Conservation (phyloP, 2,113 vertebrate species). For the Pica pica region DNA sequence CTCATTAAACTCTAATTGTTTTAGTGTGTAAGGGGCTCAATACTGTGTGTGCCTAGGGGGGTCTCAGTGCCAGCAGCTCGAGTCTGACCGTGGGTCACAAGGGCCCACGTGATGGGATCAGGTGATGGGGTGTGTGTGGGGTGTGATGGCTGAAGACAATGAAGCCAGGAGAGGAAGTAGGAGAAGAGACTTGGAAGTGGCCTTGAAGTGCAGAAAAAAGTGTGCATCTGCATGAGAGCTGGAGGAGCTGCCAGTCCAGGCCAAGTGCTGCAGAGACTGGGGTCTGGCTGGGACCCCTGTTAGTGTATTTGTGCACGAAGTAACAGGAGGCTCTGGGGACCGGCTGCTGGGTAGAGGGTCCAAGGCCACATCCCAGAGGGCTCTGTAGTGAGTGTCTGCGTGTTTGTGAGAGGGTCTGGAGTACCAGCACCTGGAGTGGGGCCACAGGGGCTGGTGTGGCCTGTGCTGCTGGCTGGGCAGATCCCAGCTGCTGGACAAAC, state of each 20-base stretch:
- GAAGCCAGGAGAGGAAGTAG: background rate
- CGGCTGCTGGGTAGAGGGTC: background rate
- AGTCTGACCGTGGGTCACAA: background rate
- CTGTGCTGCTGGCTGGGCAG: background rate
- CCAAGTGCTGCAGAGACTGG: background rate
- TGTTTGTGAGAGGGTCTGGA: background rate
- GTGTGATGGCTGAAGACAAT: rapidly evolving
- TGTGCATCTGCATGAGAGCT: background rate
- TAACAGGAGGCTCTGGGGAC: background rate
- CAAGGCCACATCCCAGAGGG: background rate
- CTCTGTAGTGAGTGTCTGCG: rapidly evolving
- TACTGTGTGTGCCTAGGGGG: background rate
- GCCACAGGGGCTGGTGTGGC: rapidly evolving
- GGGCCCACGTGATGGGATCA: rapidly evolving
- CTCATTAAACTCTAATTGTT: background rate
- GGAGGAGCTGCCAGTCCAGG: background rate
- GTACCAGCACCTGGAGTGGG: background rate
- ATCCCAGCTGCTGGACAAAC: background rate
- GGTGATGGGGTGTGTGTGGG: rapidly evolving
- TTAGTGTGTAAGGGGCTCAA: background rate
- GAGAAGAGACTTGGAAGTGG: background rate
- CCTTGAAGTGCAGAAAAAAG: rapidly evolving
- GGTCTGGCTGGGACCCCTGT: background rate
- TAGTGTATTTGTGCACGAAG: background rate
- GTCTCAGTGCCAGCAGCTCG: background rate